Percentiles rank a stretch among this genome's conserved stretches.
Evolutionary conservation across 1,140 invertebrate species (phyloP).

Genomic region (Zaprionus tsacasi): DNA sequence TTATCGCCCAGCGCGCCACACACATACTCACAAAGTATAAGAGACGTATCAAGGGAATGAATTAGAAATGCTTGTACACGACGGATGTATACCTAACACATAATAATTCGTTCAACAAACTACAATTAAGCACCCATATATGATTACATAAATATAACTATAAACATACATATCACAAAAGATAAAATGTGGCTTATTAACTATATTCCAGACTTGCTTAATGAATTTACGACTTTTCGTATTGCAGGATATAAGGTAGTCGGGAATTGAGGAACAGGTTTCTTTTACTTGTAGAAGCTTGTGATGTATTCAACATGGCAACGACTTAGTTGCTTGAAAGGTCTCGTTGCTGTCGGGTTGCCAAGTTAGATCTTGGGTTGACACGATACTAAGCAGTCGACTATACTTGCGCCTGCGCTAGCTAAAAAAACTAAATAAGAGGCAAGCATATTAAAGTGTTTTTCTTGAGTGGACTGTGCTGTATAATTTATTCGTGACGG

Average conservation of each 20-base stretch:
- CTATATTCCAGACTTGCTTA: background rate
- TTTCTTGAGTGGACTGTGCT: slow-evolving; percentile 17
- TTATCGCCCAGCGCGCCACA: slow-evolving; percentile 33
- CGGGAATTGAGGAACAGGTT: background rate
- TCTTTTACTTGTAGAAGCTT: slow-evolving; percentile 24
- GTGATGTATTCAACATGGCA: slow-evolving; percentile 39
- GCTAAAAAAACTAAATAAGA: background rate
- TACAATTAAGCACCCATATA: background rate
- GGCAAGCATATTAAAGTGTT: slow-evolving; percentile 16
- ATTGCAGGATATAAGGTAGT: slow-evolving; percentile 15
- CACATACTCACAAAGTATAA: background rate
- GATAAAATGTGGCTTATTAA: background rate
- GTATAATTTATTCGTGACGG: slow-evolving; percentile 15
- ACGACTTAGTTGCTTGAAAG: slow-evolving; percentile 54
- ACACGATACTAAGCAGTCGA: background rate
- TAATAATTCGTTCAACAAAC: background rate
- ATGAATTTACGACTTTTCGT: background rate
- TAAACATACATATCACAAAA: too few relatives aligned
- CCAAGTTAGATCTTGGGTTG: background rate
- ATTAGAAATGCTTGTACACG: background rate
- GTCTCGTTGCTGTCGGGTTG: slow-evolving; percentile 46
- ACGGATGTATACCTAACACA: slow-evolving; percentile 8
- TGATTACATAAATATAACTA: too few relatives aligned
- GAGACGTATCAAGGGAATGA: slow-evolving; percentile 11
- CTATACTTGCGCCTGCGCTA: slow-evolving; percentile 21